Conservation (phyloP, 1,140 invertebrate species). For the Philotrypesis tridentata region DNA sequence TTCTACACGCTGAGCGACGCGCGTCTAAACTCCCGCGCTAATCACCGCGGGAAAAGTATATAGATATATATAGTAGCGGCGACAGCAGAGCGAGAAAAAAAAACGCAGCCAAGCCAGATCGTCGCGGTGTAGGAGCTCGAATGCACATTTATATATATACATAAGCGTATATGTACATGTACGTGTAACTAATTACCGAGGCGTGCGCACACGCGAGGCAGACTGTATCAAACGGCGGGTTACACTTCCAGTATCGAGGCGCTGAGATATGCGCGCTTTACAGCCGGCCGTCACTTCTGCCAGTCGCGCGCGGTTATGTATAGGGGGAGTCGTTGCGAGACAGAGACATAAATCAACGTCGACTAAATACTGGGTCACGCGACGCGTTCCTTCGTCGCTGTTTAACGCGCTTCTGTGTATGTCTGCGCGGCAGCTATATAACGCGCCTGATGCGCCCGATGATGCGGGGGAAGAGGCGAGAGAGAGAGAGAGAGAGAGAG, state of each 20-base stretch:
- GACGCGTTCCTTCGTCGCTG: background rate
- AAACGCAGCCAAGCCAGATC: background rate
- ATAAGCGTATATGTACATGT: too few species aligned
- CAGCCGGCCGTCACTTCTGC: background rate
- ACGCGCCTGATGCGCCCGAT: too few species aligned
- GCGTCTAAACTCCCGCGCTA: background rate
- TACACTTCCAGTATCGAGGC: background rate
- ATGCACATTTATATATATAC: too few species aligned
- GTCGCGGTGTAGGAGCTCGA: background rate
- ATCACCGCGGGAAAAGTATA: background rate
- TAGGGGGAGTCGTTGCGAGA: background rate
- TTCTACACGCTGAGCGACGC: background rate
- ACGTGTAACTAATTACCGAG: background rate
- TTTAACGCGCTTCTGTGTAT: too few species aligned
- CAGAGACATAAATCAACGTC: background rate
- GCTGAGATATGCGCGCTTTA: background rate
- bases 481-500: too few species aligned
- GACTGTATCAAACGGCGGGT: background rate
- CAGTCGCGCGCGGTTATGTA: background rate
- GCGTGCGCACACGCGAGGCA: background rate
- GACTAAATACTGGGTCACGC: constrained; percentile 7
- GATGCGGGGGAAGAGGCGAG: too few species aligned
- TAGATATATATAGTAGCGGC: background rate
- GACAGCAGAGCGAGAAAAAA: background rate
- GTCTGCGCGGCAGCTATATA: too few species aligned